Base-by-base conservation (phyloP, 1,140 invertebrate genomes). In the Piezodorus guildinii region DNA sequence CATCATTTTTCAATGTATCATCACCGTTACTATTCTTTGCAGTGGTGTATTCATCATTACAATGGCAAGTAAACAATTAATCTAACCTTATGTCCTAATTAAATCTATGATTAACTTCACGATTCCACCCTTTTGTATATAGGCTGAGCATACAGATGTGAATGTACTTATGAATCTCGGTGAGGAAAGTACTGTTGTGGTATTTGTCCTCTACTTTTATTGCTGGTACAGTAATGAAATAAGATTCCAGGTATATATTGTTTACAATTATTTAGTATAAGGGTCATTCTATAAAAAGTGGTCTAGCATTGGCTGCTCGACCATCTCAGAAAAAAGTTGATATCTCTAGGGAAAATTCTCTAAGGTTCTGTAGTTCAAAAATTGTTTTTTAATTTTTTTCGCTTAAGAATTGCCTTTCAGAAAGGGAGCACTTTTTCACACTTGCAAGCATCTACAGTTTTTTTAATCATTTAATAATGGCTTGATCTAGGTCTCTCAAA, bases 161-260 rank as follows among this genome's bases (percentile, higher is more conserved):
- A 56, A 56, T 25, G 52, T 56, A 9, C 52, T 56, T 4, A 21
- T 56, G 52, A 56, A 56, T 25, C 52, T 56, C 15, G 52, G 52
- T 56, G 52, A 56, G 27, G 23, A 23, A 9, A 56, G 17, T 15
- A 19, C 23, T 15, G 23, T 56, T 10, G 23, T 56, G 14, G 23
- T 23, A 4, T 16, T 56, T 23, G 23, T 15, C 1, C 52, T 56
- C 1, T 56, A 56, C 14, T 56, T 56, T 56, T 56, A 56, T 23
- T 56, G 52, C 23, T 56, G 52, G 52, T 56, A 56, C 21, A 56
- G 52, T 25, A 56, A 56, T 25, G 52, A 56, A 15, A 25, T 56
- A 56, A 56, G 17, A 23, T 25, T 56, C 19, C 52, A 56, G 52
- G 52, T 56, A 25, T 23, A 1, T 4, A 49, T 49, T n/a, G 15